phyloP scores from a whole-genome alignment of 2,888 invertebrate genomes.

The Cryptophagus acutangulus region DNA sequence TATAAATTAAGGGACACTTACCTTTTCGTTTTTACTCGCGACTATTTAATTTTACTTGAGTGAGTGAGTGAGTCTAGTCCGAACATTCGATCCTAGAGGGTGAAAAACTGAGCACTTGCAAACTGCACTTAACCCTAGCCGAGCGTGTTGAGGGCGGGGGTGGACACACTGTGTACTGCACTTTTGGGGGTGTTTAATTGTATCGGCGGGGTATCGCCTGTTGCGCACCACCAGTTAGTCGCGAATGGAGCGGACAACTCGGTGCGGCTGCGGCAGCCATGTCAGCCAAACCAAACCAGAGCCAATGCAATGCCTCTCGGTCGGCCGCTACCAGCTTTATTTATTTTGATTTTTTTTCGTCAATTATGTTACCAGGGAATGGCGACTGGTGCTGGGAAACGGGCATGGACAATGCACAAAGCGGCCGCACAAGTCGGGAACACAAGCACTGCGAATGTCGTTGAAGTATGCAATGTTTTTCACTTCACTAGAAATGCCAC shows the following conservation, averaged over 20 bases:
- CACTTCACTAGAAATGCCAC: slow-evolving; percentile 48
- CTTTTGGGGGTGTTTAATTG: slow-evolving; percentile 15
- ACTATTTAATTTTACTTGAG: background rate
- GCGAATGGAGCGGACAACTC: slow-evolving; percentile 5
- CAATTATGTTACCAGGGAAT: too few relatives aligned
- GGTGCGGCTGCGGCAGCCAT: slow-evolving; percentile 30
- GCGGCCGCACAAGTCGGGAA: slow-evolving; percentile 10
- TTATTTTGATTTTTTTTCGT: too few relatives aligned
- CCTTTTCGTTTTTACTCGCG: slow-evolving; percentile 21
- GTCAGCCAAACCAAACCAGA: too few relatives aligned
- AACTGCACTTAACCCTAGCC: slow-evolving; percentile 18
- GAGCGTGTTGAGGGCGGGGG: too few relatives aligned
- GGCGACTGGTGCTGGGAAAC: too few relatives aligned
- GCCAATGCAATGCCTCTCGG: slow-evolving; percentile 15
- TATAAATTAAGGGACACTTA: slow-evolving; percentile 39
- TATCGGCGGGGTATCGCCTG: too few relatives aligned
- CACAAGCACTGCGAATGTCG: slow-evolving; percentile 17
- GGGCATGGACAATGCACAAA: slow-evolving; percentile 19
- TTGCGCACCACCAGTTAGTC: slow-evolving; percentile 28
- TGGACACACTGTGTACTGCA: slow-evolving; percentile 23
- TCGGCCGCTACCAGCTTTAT: too few relatives aligned
- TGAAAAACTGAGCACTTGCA: too few relatives aligned
- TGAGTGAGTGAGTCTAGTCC: background rate
- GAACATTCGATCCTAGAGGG: background rate
- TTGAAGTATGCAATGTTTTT: too few relatives aligned